Conservation (phyloP, 2,797 vertebrate genomes). For the Coregonus suidteri region DNA sequence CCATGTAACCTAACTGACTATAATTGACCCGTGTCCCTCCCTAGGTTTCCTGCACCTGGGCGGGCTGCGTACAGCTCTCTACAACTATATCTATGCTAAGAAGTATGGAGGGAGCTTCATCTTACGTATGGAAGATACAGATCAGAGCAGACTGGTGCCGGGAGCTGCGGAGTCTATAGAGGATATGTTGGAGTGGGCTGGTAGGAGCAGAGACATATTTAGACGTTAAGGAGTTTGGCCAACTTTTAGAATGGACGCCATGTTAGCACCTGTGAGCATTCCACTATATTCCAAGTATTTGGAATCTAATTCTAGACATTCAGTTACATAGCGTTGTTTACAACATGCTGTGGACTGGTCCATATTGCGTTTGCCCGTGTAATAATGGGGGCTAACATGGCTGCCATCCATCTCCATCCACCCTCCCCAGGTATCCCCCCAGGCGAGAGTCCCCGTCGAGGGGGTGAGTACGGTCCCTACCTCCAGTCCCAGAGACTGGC, state of each 20-base stretch:
- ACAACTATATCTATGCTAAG: slow-evolving; percentile 93
- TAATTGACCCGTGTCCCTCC: neutral
- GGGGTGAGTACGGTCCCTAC: slow-evolving; percentile 84
- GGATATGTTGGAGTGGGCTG: slow-evolving; percentile 90
- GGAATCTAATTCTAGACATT: too few species aligned
- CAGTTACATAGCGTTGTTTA: too few species aligned
- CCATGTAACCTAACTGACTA: too few species aligned
- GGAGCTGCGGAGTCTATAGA: slow-evolving; percentile 90
- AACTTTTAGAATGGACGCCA: too few species aligned
- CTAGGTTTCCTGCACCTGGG: slow-evolving; percentile 92
- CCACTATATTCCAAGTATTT: too few species aligned
- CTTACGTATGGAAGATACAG: slow-evolving; percentile 91
- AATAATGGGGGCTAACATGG: too few species aligned
- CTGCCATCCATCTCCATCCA: neutral
- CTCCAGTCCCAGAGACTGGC: slow-evolving; percentile 84
- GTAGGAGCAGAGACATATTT: too few species aligned
- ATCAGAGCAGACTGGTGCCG: slow-evolving; percentile 83
- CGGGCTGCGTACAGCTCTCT: slow-evolving; percentile 90
- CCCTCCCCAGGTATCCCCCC: slow-evolving; percentile 81
- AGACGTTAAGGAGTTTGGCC: too few species aligned
- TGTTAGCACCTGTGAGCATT: too few species aligned
- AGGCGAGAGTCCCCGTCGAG: slow-evolving; percentile 86
- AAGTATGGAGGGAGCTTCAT: slow-evolving; percentile 84
- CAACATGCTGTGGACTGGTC: too few species aligned
- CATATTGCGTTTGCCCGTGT: too few species aligned